Evolutionary conservation across 2,797 vertebrate genomes (phyloP), one percentile per base, ranked within the genome.

Genomic region (Allobates femoralis): DNA sequence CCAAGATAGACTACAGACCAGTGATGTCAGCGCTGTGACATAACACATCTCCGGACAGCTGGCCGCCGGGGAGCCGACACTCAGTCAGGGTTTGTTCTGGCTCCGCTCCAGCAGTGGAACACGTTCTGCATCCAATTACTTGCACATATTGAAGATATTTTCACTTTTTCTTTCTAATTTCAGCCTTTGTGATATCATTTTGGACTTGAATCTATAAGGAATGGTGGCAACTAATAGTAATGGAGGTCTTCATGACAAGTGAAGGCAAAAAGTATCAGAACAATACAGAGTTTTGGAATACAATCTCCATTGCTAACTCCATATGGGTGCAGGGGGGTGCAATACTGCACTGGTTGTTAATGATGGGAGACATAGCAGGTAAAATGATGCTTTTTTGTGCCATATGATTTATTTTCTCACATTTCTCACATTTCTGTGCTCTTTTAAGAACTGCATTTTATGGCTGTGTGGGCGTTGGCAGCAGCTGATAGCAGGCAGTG

Each of bases 121-220:
- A 19, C 19, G 34, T 60, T 74, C 67, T 83, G 67, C 32, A 60
- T 71, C n/a, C 55, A 74, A 74, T 73, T 56, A 73, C 55, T 55
- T 37, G 50, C 66, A 71, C 67, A 83, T 83, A 74, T 41, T 55
- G 81, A 73, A 83, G 1, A 19, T 8, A 73, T 56, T 79, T 62
- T 60, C 34, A 58, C 77, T 79, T 76, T n/a, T 53, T n/a, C 18
- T 3, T 53, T 55, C 18, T n/a, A 75, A 51, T 46, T 28, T 75
- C 1, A 46, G 67, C 19, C 16, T 12, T 26, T 46, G 10, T 34
- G 75, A 77, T 55, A 56, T 77, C 28, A 55, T 77, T 18, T 56
- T 32, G 37, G 71, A 74, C 37, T 46, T n/a, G 26, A 3, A 53
- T 51, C 73, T 46, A 28, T 51, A 46, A 51, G 21, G 16, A 74